Conservation (phyloP, 1,140 invertebrate species). For the Hycleus phaleratus region DNA sequence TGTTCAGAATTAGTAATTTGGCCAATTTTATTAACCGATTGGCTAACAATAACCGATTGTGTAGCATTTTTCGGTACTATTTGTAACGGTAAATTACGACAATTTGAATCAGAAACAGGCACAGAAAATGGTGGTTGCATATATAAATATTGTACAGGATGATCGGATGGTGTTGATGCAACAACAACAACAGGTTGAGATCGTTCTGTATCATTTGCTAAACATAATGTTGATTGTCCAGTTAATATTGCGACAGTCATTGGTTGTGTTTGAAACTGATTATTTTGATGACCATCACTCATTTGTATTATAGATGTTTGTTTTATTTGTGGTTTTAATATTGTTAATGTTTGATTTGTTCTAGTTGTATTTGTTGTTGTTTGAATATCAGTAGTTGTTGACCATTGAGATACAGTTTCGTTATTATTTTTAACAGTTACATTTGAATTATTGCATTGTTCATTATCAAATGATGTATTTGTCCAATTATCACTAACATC, state of each 20-base stretch:
- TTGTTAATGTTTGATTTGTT: conserved; percentile 26
- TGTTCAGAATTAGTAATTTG: background rate
- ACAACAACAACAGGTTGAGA: conserved; percentile 36
- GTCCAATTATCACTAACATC: conserved; percentile 4
- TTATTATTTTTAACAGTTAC: conserved; percentile 5
- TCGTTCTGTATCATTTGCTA: conserved; percentile 26
- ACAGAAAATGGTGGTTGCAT: conserved; percentile 28
- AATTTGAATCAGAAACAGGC: conserved; percentile 24
- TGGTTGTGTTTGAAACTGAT: conserved; percentile 29
- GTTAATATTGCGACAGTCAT: conserved; percentile 29
- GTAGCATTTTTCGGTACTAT: conserved; percentile 31
- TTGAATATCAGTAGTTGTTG: conserved; percentile 16
- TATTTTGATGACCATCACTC: conserved; percentile 21
- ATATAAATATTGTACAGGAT: conserved; percentile 37
- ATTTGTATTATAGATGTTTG: conserved; percentile 28
- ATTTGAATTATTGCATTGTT: background rate
- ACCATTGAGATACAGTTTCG: conserved; percentile 17
- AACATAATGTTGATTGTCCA: conserved; percentile 27
- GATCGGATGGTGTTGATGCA: conserved; percentile 32
- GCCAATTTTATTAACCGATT: conserved; percentile 36
- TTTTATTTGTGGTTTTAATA: conserved; percentile 32
- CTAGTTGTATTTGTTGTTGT: conserved; percentile 17
- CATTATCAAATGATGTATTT: background rate
- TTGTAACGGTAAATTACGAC: conserved; percentile 28
- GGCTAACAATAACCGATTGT: conserved; percentile 46